Conservation (phyloP, 2,888 invertebrate species). For the Chrysolina oricalcia region DNA sequence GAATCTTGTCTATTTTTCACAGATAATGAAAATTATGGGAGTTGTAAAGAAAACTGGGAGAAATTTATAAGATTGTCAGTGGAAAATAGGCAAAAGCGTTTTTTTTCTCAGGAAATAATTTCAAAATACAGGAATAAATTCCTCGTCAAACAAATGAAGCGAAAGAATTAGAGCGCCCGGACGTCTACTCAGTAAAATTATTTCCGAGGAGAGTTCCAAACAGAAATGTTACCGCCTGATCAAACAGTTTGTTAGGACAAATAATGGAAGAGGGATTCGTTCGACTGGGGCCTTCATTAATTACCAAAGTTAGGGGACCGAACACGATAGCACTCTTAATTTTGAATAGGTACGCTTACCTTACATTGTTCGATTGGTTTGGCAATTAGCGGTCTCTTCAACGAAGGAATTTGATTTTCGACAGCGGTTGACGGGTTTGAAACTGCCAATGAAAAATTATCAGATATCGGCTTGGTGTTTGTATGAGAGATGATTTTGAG, state of each 20-base stretch:
- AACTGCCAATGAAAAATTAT: too few species aligned
- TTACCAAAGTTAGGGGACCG: slow-evolving; percentile 58
- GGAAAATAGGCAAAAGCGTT: too few species aligned
- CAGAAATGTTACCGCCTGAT: slow-evolving; percentile 55
- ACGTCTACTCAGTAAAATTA: slow-evolving; percentile 44
- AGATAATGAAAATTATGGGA: too few species aligned
- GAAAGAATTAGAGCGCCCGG: not conserved
- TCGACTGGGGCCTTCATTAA: slow-evolving; percentile 60
- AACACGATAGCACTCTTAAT: slow-evolving; percentile 19
- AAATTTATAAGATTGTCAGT: too few species aligned
- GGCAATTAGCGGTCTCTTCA: slow-evolving; percentile 1
- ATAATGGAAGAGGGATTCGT: slow-evolving; percentile 57
- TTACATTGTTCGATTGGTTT: slow-evolving; percentile 13
- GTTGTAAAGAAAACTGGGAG: too few species aligned
- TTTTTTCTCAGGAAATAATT: too few species aligned
- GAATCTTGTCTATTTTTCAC: too few species aligned
- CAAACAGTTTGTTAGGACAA: slow-evolving; percentile 61
- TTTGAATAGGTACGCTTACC: slow-evolving; percentile 17
- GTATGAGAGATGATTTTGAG: too few species aligned
- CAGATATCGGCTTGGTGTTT: too few species aligned
- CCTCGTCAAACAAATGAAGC: too few species aligned
- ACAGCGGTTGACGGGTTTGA: too few species aligned
- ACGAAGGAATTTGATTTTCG: not conserved
- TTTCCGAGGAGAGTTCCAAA: slow-evolving; percentile 48
- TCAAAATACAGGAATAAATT: too few species aligned